Conservation (phyloP, 35 echinoderm and acorn worm genomes). For the Ophioderma brevispina region DNA sequence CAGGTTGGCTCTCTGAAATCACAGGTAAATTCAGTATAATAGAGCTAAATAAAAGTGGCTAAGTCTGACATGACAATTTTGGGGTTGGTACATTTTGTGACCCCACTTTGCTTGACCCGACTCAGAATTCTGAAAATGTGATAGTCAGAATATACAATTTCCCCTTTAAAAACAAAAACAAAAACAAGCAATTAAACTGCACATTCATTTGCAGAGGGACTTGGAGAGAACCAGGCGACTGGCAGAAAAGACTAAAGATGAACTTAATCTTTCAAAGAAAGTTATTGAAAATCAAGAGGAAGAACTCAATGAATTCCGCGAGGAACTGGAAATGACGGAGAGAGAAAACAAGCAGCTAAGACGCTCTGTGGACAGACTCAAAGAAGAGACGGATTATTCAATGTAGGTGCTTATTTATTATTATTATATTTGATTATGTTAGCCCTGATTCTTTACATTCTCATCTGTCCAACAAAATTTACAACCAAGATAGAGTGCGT, state of each 20-base stretch:
- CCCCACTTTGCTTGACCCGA: no score
- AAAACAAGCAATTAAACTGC: no score
- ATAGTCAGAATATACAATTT: no score
- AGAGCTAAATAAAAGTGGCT: no score
- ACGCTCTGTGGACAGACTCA: constrained; percentile 77
- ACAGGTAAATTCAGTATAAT: no score
- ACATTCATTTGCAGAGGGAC: constrained; percentile 52
- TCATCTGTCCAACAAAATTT: no score
- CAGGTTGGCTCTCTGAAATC: constrained; percentile 89
- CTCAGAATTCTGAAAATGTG: no score
- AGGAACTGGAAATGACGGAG: constrained; percentile 80
- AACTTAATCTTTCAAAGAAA: constrained; percentile 72
- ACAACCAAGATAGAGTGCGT: no score
- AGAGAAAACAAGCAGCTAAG: constrained; percentile 79
- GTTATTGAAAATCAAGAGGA: constrained; percentile 91
- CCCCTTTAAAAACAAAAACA: no score
- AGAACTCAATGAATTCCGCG: constrained; percentile 76
- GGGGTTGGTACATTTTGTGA: no score
- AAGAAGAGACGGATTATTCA: constrained; percentile 75
- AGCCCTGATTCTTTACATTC: no score
- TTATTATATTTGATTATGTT: no score
- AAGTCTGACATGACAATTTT: neutral
- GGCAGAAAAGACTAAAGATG: constrained; percentile 76
- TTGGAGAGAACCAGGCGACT: constrained; percentile 61
- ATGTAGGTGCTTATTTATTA: constrained; percentile 48